Evolutionary conservation across 2,888 invertebrate species (phyloP).

Genomic region (Leptopilina syphax): DNA sequence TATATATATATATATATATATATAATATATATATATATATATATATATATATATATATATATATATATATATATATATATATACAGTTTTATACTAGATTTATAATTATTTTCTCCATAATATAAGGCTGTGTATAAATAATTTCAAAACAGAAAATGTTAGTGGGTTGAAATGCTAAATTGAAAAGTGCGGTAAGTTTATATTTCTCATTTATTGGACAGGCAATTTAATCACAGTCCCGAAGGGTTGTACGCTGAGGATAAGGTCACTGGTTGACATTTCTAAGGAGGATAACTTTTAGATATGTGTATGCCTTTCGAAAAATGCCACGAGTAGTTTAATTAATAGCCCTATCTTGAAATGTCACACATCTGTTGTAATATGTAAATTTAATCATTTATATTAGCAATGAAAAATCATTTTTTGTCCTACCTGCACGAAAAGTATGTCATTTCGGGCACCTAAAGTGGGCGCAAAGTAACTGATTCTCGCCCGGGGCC

Average conservation of each 20-base stretch:
- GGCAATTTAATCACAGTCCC: conserved; percentile 52
- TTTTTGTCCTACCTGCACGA: no score
- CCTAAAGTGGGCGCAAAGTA: no score
- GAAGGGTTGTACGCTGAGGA: conserved; percentile 46
- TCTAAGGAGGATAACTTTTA: conserved; percentile 44
- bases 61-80: no score
- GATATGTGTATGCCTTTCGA: conserved; percentile 50
- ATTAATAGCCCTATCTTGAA: conserved; percentile 47
- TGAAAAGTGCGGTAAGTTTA: neutral
- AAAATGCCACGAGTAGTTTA: conserved; percentile 56
- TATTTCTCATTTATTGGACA: neutral
- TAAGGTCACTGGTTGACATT: conserved; percentile 56
- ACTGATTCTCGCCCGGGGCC: no score
- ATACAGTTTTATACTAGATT: no score
- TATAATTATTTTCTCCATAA: neutral
- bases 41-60: no score
- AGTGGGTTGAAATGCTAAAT: neutral
- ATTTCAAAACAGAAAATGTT: neutral
- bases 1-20: no score
- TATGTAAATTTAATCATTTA: neutral
- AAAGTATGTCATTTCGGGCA: no score
- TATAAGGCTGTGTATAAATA: neutral
- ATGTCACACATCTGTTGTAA: conserved; percentile 29
- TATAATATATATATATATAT: no score
- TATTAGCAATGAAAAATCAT: neutral